These are phyloP conservation scores for Orthosia gothica DNA, from an alignment of 2,888 invertebrate species.

Conservation along the genomic window DNA sequence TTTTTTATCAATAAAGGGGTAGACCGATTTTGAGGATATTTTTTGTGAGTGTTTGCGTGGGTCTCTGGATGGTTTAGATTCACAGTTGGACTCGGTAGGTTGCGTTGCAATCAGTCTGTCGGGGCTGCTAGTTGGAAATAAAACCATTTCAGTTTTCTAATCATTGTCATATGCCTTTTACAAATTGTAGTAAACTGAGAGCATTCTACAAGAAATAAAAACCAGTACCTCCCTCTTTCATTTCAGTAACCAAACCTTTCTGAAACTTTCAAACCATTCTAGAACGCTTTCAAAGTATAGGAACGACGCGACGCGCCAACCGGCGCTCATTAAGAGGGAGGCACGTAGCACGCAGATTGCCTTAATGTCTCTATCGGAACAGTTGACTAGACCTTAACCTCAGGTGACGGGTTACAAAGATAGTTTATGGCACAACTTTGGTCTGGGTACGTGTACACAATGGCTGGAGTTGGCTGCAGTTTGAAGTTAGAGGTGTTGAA, in stretches of 20 bases:
- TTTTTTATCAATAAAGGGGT: too few relatives aligned
- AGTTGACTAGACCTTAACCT: constrained; percentile 58
- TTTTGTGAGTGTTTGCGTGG: too few relatives aligned
- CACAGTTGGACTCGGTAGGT: too few relatives aligned
- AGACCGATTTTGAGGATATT: too few relatives aligned
- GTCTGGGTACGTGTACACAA: constrained; percentile 22
- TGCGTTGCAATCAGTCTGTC: too few relatives aligned
- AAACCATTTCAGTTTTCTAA: too few relatives aligned
- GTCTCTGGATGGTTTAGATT: too few relatives aligned
- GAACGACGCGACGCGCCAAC: constrained; percentile 23
- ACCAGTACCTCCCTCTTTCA: neutral
- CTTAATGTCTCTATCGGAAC: constrained; percentile 58
- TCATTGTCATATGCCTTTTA: too few relatives aligned
- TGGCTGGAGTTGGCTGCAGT: constrained; percentile 26
- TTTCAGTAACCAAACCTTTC: constrained; percentile 3
- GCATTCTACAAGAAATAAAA: neutral
- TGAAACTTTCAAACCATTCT: constrained; percentile 20
- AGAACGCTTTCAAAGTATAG: constrained; percentile 23
- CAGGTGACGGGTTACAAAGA: constrained; percentile 56
- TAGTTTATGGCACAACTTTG: constrained; percentile 51
- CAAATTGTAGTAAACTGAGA: too few relatives aligned
- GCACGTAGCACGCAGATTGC: constrained; percentile 60
- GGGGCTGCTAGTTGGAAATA: too few relatives aligned
- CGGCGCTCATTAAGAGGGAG: constrained; percentile 41
- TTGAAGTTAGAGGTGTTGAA: constrained; percentile 1